phyloP scores from a whole-genome alignment of 30 jellyfish, hydroid and myxozoan genomes.

The Hydractinia echinata region DNA sequence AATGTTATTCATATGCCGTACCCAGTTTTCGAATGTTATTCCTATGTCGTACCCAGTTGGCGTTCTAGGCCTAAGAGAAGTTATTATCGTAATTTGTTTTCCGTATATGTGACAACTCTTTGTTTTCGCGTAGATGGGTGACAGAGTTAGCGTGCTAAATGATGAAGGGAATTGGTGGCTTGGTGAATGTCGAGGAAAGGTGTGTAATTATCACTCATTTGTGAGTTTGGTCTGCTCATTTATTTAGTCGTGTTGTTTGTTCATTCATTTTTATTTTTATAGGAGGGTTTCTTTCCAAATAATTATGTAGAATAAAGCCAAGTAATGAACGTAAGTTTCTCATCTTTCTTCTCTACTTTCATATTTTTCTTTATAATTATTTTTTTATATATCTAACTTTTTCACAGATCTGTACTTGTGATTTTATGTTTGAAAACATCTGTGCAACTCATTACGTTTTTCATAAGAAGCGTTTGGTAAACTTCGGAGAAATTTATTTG shows the following conservation, averaged over 20 bases:
- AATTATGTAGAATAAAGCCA: constrained; percentile 42
- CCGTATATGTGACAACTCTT: background rate
- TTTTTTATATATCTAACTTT: background rate
- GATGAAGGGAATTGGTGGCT: constrained; percentile 90
- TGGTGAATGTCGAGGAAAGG: constrained; percentile 84
- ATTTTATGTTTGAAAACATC: too few species aligned
- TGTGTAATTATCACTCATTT: constrained; percentile 10
- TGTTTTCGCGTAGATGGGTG: constrained; percentile 29
- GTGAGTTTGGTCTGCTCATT: background rate
- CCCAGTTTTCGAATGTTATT: background rate
- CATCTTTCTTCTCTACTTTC: background rate
- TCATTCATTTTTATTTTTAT: constrained; percentile 13
- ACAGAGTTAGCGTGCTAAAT: constrained; percentile 49
- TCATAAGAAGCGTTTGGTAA: too few species aligned
- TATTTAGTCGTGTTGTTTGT: background rate
- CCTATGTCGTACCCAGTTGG: constrained; percentile 28
- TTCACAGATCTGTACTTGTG: too few species aligned
- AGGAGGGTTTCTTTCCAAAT: constrained; percentile 83
- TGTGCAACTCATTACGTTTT: too few species aligned
- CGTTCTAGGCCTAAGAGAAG: background rate
- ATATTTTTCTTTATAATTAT: background rate
- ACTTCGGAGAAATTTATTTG: too few species aligned
- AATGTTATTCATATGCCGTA: background rate
- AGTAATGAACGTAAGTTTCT: background rate
- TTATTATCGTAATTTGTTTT: background rate